Evolutionary conservation across 1,140 invertebrate species (phyloP).

Genomic region (Lithobius niger): DNA sequence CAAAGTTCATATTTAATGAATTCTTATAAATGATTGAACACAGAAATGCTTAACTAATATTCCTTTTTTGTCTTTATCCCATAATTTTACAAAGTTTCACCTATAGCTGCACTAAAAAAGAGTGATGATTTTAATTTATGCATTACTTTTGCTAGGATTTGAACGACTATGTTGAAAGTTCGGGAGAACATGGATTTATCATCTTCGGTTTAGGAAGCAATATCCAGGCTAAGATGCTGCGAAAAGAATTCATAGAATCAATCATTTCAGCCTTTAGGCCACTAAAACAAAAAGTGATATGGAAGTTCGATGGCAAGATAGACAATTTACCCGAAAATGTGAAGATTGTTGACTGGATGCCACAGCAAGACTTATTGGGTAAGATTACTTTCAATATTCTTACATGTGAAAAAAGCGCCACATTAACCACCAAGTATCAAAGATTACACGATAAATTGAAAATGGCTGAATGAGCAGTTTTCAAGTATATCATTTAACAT

Average conservation of each 20-base stretch:
- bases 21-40: no score
- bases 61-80: no score
- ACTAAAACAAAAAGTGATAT: slow-evolving; percentile 15
- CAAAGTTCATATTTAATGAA: no score
- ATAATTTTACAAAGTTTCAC: no score
- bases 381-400: slow-evolving; percentile 16
- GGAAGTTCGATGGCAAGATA: slow-evolving; percentile 17
- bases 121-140: no score
- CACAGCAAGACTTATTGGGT: slow-evolving; percentile 51
- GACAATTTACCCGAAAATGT: slow-evolving; percentile 11
- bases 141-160: no score
- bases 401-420: background rate
- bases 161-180: slow-evolving; percentile 48
- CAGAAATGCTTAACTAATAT: no score
- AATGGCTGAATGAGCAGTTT: no score
- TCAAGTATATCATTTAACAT: no score
- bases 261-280: slow-evolving; percentile 12
- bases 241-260: slow-evolving; percentile 36
- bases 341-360: slow-evolving; percentile 38
- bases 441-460: no score
- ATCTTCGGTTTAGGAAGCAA: slow-evolving; percentile 68
- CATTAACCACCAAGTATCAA: no score
- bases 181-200: slow-evolving; percentile 52
- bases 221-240: slow-evolving; percentile 57
- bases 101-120: no score